Percentiles rank a stretch among this genome's conserved stretches.
phyloP scores from a whole-genome alignment of 1,140 invertebrate species.

The Bombus confusus region DNA sequence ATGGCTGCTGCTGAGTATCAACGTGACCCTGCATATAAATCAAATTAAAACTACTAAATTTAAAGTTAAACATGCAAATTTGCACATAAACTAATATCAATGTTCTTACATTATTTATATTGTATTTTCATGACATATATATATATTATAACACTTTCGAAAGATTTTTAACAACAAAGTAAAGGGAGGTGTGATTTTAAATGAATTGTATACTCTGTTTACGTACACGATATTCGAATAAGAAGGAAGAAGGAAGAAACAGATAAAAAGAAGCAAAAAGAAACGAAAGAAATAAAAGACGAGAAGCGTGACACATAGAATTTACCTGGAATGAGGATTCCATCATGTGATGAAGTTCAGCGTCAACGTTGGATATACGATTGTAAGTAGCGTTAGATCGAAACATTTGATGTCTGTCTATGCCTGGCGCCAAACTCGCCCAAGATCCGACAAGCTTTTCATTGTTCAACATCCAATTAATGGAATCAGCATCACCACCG shows the following conservation, averaged over 20 bases:
- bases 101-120: background rate
- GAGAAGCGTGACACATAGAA: background rate
- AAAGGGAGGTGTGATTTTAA: background rate
- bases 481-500: constrained; percentile 81
- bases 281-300: background rate
- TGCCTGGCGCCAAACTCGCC: constrained; percentile 69
- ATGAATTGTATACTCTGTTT: background rate
- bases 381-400: constrained; percentile 76
- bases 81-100: background rate
- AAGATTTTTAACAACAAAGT: background rate
- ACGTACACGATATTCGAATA: background rate
- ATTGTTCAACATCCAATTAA: constrained; percentile 85
- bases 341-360: constrained; percentile 80
- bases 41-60: background rate
- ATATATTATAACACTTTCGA: background rate
- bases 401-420: constrained; percentile 80
- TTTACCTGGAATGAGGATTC: constrained; percentile 82
- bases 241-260: background rate
- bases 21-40: constrained; percentile 72
- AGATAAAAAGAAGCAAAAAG: background rate
- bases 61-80: background rate
- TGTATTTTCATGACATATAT: no score
- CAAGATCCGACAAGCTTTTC: constrained; percentile 81
- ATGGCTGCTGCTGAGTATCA: constrained; percentile 77
- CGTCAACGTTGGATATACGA: constrained; percentile 77